These are phyloP conservation scores for Trididemnum miniatum DNA, from an alignment of 23 tunicate genomes.

Conservation along the genomic window DNA sequence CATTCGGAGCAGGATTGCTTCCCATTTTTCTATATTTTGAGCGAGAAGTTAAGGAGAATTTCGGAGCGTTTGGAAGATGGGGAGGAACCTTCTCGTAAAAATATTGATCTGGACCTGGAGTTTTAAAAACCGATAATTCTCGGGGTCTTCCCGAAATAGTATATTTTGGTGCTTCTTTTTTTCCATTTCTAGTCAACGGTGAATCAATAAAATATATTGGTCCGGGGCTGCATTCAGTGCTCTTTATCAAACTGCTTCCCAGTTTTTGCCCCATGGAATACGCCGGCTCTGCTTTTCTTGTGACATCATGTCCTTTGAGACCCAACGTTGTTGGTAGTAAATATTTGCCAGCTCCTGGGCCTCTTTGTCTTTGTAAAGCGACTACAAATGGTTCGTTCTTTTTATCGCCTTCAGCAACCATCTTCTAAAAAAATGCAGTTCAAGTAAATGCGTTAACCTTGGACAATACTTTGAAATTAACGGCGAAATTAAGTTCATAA, in stretches of 20 bases:
- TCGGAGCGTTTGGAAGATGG: constrained; percentile 72
- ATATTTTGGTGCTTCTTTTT: constrained; percentile 85
- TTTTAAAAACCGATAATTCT: constrained; percentile 51
- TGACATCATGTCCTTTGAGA: constrained; percentile 80
- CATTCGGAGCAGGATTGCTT: constrained; percentile 80
- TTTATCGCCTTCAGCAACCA: not conserved
- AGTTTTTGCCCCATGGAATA: constrained; percentile 87
- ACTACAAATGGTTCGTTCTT: constrained; percentile 2
- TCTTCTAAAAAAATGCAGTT: too few relatives aligned
- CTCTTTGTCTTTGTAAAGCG: constrained; percentile 16
- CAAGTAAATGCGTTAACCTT: too few relatives aligned
- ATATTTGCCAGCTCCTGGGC: constrained; percentile 94
- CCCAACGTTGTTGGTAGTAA: constrained; percentile 92
- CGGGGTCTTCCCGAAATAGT: constrained; percentile 72
- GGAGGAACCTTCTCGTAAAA: constrained; percentile 77
- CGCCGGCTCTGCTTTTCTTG: constrained; percentile 61
- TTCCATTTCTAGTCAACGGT: constrained; percentile 74
- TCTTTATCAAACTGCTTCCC: constrained; percentile 50
- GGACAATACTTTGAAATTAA: too few relatives aligned
- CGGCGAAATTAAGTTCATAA: too few relatives aligned
- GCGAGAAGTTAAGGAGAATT: constrained; percentile 83
- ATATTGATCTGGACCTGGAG: constrained; percentile 91
- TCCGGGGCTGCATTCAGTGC: constrained; percentile 81
- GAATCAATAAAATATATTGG: constrained; percentile 78
- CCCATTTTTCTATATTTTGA: constrained; percentile 67